A percentile compares a stretch with the other conserved stretches of the same genome.
Evolutionary conservation across 2,113 vertebrate genomes (phyloP).

Genomic region (Elachura formosa): DNA sequence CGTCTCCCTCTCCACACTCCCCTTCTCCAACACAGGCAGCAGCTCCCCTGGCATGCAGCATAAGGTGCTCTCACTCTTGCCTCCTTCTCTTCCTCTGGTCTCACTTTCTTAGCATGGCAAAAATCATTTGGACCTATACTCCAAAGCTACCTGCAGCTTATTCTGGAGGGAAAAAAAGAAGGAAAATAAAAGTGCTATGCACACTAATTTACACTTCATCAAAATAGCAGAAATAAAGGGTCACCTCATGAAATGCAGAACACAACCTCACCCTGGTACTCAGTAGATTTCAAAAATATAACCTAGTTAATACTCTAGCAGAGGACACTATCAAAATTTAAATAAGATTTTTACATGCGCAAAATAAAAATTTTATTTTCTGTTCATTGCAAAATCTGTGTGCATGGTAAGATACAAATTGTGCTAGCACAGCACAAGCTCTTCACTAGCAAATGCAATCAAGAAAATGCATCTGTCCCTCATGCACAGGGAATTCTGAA

Average conservation of each 20-base stretch:
- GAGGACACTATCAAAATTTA: background rate
- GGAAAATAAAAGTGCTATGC: background rate
- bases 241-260: background rate
- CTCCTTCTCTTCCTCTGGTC: background rate
- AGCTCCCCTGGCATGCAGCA: background rate
- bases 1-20: background rate
- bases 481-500: background rate
- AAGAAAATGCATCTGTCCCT: background rate
- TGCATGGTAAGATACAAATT: background rate
- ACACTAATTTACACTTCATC: background rate
- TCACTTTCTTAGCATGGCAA: background rate
- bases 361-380: background rate
- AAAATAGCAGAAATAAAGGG: background rate
- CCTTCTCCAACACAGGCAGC: background rate
- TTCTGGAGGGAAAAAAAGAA: background rate
- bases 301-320: background rate
- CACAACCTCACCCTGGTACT: rapidly evolving
- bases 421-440: background rate
- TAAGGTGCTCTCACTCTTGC: background rate
- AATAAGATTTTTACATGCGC: background rate
- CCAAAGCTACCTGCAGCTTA: background rate
- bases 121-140: background rate
- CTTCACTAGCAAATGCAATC: rapidly evolving
- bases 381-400: background rate
- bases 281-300: background rate